Evolutionary conservation across 2,797 vertebrate species (phyloP), one percentile per base, ranked within the genome.

Genomic region (Pseudopleuronectes americanus): DNA sequence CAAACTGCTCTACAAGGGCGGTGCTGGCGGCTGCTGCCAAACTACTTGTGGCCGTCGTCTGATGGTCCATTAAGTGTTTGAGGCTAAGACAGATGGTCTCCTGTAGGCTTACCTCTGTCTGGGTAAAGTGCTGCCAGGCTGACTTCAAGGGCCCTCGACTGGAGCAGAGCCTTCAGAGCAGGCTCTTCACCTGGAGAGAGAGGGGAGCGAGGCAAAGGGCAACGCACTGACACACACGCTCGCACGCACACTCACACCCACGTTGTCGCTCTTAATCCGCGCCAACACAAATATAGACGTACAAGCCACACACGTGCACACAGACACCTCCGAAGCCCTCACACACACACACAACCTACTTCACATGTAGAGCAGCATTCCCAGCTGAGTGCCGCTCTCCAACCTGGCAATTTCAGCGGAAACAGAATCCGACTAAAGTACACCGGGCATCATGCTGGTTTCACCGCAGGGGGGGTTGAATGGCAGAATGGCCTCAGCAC

Each of bases 361-460:
- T 90, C 85, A 91, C 81, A 87, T 89, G 87, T 90, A 89, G 85
- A 90, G 85, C 89, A 89, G 84, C 81, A 76, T 83, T 92, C 88
- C 83, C 88, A 84, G 83, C 77, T 89, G 90, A 91, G 90, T 83
- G 84, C 81, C 71, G 77, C 87, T 88, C 79, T 91, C 87, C 84
- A 91, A 87, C 83, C 77, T 87, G 84, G 81, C 80, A 86, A 92
- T 92, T 90, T 89, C 74, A 81, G 82, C 63, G 51, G 82, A 89
- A 82, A 89, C 87, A 84, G 78, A 88, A 86, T 89, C 85, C 77
- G 79, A 78, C 79, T 87, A 85, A 88, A 90, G 88, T 84, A 89
- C 85, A 89, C 83, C 86, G 75, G 76, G 76, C 77, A 14, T 85
- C 85, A 84, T 71, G 84, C 79, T 86, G 89, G 78, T 85, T 84